Conservation (phyloP, 2,888 invertebrate genomes). For the Stenotaenia linearis region DNA sequence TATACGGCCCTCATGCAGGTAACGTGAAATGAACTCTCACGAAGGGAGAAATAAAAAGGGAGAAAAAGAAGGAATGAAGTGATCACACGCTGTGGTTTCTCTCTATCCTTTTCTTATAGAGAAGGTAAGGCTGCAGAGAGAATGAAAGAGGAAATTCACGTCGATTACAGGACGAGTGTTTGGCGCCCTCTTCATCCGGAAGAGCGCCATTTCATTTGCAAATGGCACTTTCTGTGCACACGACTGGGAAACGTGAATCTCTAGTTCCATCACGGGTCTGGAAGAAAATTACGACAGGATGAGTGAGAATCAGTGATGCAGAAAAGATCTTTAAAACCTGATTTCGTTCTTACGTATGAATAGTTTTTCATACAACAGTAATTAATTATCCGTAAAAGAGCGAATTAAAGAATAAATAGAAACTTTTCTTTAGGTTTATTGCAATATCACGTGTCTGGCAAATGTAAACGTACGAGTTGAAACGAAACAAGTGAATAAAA, state of each 20-base stretch:
- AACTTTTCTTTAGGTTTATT: neutral
- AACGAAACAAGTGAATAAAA: too few species aligned
- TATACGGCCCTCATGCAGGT: neutral
- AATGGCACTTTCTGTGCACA: constrained; percentile 14
- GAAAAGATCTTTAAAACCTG: neutral
- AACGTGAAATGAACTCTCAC: constrained; percentile 15
- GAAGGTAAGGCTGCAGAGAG: neutral
- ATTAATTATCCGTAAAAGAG: too few species aligned
- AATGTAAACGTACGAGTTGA: too few species aligned
- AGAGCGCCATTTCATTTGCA: constrained; percentile 19
- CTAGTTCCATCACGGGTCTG: neutral
- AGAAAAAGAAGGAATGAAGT: constrained; percentile 5
- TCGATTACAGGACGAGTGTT: constrained; percentile 6
- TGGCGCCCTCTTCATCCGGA: constrained; percentile 19
- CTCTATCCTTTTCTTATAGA: constrained; percentile 1
- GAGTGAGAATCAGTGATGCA: neutral
- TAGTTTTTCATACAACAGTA: neutral
- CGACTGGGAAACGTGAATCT: constrained; percentile 15
- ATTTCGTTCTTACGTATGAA: neutral
- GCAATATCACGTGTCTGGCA: too few species aligned
- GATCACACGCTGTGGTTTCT: constrained; percentile 19
- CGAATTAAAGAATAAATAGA: too few species aligned
- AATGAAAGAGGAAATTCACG: constrained; percentile 7
- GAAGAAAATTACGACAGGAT: neutral
- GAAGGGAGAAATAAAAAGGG: constrained; percentile 13